Evolutionary conservation across 2,797 vertebrate species (phyloP).

Genomic region (Centropyge bicolor): DNA sequence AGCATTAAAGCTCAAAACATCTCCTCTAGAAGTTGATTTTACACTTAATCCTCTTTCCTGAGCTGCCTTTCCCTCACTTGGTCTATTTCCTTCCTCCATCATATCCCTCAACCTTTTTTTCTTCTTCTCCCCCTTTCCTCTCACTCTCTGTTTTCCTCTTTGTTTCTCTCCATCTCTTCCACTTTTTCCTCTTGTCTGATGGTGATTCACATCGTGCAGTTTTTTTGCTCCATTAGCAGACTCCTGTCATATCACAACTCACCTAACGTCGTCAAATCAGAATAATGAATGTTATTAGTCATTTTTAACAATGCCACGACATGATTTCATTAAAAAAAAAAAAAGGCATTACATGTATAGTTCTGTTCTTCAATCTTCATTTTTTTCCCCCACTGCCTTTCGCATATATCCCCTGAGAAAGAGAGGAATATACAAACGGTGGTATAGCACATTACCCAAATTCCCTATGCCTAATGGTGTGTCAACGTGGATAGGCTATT

Average conservation of each 20-base stretch:
- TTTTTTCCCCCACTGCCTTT: conserved; percentile 45
- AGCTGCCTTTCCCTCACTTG: conserved; percentile 10
- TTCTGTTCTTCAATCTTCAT: conserved; percentile 17
- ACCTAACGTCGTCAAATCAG: conserved; percentile 62
- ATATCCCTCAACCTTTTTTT: background rate
- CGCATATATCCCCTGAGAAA: conserved; percentile 42
- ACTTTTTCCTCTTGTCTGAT: conserved; percentile 14
- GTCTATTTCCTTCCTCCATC: background rate
- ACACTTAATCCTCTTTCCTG: conserved; percentile 50
- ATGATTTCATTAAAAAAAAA: conserved; percentile 32
- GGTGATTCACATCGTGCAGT: conserved; percentile 43
- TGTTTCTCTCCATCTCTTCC: background rate
- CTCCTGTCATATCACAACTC: conserved; percentile 51
- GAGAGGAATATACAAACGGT: conserved; percentile 51
- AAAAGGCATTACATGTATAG: conserved; percentile 20
- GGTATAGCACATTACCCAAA: conserved; percentile 73
- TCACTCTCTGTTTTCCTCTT: background rate
- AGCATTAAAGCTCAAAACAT: conserved; percentile 51
- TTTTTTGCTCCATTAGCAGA: conserved; percentile 42
- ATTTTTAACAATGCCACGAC: conserved; percentile 42
- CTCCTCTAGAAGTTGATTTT: conserved; percentile 43
- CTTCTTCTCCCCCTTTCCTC: background rate
- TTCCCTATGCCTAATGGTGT: conserved; percentile 75
- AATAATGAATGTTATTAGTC: conserved; percentile 68
- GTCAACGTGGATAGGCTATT: conserved; percentile 72